Evolutionary conservation across 1,140 invertebrate genomes (phyloP).

Genomic region (Onthophagus taurus): DNA sequence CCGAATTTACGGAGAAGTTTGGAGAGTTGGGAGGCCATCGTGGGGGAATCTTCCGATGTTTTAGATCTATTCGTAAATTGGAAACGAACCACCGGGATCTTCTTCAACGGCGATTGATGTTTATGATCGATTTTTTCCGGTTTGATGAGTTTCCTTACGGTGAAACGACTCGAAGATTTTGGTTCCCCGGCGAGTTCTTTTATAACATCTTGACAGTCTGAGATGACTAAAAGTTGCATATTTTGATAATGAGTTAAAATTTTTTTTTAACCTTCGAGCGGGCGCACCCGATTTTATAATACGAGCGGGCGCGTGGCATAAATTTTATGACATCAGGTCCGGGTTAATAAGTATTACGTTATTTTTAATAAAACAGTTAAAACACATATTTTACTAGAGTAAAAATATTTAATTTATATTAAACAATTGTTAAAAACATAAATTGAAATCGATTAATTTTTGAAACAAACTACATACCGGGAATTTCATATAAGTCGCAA

Average conservation of each 20-base stretch:
- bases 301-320: no score
- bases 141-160: constrained; percentile 14
- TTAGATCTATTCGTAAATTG: constrained; percentile 20
- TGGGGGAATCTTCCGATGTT: constrained; percentile 10
- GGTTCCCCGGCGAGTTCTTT: constrained; percentile 16
- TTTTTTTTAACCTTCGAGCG: no score
- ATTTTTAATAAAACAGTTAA: no score
- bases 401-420: no score
- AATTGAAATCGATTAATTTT: no score
- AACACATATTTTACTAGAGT: no score
- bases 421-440: constrained; percentile 1
- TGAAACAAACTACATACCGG: no score
- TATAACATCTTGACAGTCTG: constrained; percentile 26
- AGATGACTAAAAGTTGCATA: constrained; percentile 25
- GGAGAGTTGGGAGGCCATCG: constrained; percentile 6
- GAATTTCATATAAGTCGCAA: no score
- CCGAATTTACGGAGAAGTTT: constrained; percentile 15
- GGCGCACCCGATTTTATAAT: no score
- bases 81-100: constrained; percentile 20
- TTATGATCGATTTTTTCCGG: constrained; percentile 10
- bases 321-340: no score
- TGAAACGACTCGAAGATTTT: constrained; percentile 18
- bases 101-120: constrained; percentile 18
- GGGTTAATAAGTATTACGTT: no score
- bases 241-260: not conserved